phyloP scores from a whole-genome alignment of 2,113 vertebrate species.

The Bubo blakistoni region DNA sequence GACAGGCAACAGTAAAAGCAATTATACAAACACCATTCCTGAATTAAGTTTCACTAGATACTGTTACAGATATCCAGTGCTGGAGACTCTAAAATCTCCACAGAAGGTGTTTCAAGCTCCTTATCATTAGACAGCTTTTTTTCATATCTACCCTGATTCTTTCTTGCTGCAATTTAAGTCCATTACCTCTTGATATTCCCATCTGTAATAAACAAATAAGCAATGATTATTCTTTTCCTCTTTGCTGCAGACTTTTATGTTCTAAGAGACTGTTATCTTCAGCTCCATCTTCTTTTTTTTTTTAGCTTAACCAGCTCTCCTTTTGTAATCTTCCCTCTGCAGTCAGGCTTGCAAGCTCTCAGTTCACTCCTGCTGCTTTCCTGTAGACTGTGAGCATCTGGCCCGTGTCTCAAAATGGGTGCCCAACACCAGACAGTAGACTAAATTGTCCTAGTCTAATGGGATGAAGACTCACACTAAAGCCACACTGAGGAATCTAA shows the following conservation, averaged over 20 bases:
- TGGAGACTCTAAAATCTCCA: slow-evolving; percentile 3
- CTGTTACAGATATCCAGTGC: neutral
- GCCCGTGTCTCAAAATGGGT: neutral
- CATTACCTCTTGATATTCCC: neutral
- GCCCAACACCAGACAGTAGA: neutral
- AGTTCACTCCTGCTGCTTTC: neutral
- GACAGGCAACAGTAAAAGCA: slow-evolving; percentile 35
- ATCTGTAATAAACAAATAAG: neutral
- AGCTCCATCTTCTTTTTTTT: neutral
- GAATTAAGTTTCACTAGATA: slow-evolving; percentile 23
- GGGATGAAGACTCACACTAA: neutral
- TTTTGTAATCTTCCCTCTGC: neutral
- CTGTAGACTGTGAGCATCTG: neutral
- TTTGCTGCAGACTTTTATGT: neutral
- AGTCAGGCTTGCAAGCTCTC: neutral
- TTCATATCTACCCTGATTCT: neutral
- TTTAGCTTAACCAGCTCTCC: neutral
- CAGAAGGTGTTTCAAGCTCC: slow-evolving; percentile 4
- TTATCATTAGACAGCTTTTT: slow-evolving; percentile 39
- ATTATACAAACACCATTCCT: slow-evolving; percentile 21
- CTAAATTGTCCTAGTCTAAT: neutral
- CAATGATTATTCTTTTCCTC: neutral
- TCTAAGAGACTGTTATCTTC: neutral
- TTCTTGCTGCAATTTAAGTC: neutral
- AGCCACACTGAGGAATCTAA: neutral